Conservation (phyloP, 1,140 invertebrate genomes). For the Rhyzopertha dominica region DNA sequence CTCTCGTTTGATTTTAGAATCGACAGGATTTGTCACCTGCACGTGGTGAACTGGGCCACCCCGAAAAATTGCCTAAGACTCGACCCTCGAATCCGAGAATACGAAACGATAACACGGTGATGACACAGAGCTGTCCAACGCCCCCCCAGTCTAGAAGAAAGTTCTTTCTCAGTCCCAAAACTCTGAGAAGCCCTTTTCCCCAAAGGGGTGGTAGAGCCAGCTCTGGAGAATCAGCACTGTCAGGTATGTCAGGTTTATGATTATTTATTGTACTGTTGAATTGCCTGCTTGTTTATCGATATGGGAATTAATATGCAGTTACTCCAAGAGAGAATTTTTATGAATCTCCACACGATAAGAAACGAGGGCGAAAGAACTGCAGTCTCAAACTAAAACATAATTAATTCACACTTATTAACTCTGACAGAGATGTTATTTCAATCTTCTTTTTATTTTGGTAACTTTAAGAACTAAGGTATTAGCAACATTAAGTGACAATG, state of each 20-base stretch:
- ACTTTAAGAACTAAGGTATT: too few species aligned
- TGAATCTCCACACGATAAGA: too few species aligned
- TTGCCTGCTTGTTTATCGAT: too few species aligned
- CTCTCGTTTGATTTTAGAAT: constrained; percentile 21
- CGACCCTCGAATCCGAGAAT: constrained; percentile 44
- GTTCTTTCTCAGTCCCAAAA: constrained; percentile 75
- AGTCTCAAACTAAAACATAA: too few species aligned
- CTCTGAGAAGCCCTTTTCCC: constrained; percentile 65
- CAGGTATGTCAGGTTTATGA: constrained; percentile 51
- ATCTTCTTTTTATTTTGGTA: too few species aligned
- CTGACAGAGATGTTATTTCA: too few species aligned
- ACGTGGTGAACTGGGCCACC: constrained; percentile 33
- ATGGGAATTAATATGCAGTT: too few species aligned
- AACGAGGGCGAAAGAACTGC: too few species aligned
- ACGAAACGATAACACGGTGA: constrained; percentile 48
- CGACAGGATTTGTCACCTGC: constrained; percentile 30
- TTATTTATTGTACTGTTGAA: too few species aligned
- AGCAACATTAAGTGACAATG: too few species aligned
- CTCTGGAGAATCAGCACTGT: constrained; percentile 51
- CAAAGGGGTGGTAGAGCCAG: constrained; percentile 47
- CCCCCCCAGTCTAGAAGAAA: constrained; percentile 71
- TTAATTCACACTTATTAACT: too few species aligned
- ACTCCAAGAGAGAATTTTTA: too few species aligned
- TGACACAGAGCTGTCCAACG: constrained; percentile 65
- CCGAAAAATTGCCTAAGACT: constrained; percentile 49